Evolutionary conservation across 2,797 vertebrate genomes (phyloP).

Genomic region (Merluccius polli): DNA sequence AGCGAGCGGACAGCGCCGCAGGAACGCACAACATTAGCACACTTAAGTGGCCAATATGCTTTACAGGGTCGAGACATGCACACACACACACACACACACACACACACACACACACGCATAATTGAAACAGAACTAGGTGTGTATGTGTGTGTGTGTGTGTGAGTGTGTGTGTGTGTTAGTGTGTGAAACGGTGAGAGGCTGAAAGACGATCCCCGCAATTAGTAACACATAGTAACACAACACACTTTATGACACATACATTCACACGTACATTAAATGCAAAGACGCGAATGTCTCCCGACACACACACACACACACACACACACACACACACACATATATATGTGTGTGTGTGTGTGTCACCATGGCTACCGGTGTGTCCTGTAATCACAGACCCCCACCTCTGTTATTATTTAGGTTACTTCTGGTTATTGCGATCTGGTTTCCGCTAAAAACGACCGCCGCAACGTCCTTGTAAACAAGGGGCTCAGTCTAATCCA

Average conservation of each 20-base stretch:
- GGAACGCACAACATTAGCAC: too few species aligned
- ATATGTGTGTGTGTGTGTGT: neutral
- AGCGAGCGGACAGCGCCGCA: neutral
- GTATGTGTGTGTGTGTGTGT: neutral
- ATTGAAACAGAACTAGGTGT: neutral
- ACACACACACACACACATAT: too few species aligned
- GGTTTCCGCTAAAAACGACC: conserved; percentile 32
- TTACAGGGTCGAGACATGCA: neutral
- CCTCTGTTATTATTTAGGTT: neutral
- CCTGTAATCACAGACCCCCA: neutral
- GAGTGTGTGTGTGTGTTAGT: neutral
- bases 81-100: neutral
- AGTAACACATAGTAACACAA: neutral
- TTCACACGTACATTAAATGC: neutral
- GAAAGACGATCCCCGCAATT: neutral
- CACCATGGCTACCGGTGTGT: neutral
- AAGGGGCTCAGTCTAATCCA: conserved; percentile 61
- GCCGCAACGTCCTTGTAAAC: conserved; percentile 54
- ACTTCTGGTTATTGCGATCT: conserved; percentile 18
- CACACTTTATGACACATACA: neutral
- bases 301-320: neutral
- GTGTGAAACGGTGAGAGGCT: neutral
- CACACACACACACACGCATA: neutral
- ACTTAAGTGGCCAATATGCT: too few species aligned
- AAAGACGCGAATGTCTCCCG: neutral